Conservation (phyloP, 2,888 invertebrate genomes). For the Trimorus sp. region DNA sequence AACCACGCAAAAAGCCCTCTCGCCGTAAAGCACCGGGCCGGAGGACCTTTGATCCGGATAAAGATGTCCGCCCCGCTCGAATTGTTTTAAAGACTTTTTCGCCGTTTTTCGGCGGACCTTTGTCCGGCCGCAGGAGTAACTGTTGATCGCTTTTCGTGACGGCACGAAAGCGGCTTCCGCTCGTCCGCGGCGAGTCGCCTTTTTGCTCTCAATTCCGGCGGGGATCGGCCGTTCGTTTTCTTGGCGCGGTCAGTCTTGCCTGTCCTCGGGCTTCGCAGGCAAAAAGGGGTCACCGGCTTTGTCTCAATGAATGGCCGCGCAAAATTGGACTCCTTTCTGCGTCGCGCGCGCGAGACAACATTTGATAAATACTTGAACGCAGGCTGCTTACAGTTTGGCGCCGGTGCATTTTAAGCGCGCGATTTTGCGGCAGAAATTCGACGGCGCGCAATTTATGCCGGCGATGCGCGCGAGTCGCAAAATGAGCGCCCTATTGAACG, state of each 20-base stretch:
- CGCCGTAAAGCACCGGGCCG: too few species aligned
- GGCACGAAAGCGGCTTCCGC: constrained; percentile 57
- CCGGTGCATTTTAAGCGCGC: neutral
- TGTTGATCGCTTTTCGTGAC: constrained; percentile 61
- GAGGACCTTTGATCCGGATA: neutral
- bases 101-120: constrained; percentile 40
- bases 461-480: too few species aligned
- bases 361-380: constrained; percentile 53
- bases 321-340: constrained; percentile 60
- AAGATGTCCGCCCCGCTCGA: constrained; percentile 39
- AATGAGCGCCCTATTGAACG: too few species aligned
- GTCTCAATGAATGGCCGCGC: constrained; percentile 63
- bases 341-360: constrained; percentile 39
- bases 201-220: constrained; percentile 51
- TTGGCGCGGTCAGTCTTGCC: constrained; percentile 55
- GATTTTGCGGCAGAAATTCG: constrained; percentile 1
- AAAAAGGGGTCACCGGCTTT: constrained; percentile 64
- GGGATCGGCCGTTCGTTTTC: constrained; percentile 40
- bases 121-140: constrained; percentile 40
- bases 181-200: constrained; percentile 50
- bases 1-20: too few species aligned
- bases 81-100: constrained; percentile 41
- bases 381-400: neutral
- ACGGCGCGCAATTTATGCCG: too few species aligned
- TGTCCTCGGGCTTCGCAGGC: constrained; percentile 65